Conservation (phyloP, 64 coral and sea anemone species). For the Platygyra sinensis region DNA sequence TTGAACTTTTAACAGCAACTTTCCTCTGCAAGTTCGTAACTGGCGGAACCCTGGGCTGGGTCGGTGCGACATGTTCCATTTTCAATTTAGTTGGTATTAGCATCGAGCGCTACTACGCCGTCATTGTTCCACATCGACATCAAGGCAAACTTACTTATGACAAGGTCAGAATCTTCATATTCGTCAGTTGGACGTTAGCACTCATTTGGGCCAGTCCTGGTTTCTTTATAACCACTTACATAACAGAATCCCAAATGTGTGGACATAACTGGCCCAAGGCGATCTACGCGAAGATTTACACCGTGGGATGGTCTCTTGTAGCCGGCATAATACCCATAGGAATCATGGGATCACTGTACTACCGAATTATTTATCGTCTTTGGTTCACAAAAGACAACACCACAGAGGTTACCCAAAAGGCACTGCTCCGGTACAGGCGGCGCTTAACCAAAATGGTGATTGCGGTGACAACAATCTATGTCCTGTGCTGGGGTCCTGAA, state of each 20-base stretch:
- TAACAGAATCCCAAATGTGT: conserved; percentile 6
- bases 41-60: conserved; percentile 38
- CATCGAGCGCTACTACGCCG: conserved; percentile 34
- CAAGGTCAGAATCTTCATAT: neutral
- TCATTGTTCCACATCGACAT: conserved; percentile 16
- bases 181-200: conserved; percentile 28
- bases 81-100: conserved; percentile 29
- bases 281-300: conserved; percentile 27
- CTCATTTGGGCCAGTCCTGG: neutral
- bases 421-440: neutral
- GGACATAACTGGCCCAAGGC: conserved; percentile 26
- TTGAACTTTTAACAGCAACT: neutral
- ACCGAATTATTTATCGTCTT: neutral
- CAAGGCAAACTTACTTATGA: neutral
- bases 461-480: neutral
- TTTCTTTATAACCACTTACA: conserved; percentile 38
- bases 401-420: neutral
- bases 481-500: neutral
- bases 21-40: conserved; percentile 46
- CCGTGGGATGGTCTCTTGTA: conserved; percentile 21
- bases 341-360: conserved; percentile 44
- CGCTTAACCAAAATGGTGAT: neutral
- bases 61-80: conserved; percentile 27
- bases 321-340: conserved; percentile 27
- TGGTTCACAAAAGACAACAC: conserved; percentile 32